phyloP scores from a whole-genome alignment of 2,797 vertebrate genomes.

The Meda fulgida region DNA sequence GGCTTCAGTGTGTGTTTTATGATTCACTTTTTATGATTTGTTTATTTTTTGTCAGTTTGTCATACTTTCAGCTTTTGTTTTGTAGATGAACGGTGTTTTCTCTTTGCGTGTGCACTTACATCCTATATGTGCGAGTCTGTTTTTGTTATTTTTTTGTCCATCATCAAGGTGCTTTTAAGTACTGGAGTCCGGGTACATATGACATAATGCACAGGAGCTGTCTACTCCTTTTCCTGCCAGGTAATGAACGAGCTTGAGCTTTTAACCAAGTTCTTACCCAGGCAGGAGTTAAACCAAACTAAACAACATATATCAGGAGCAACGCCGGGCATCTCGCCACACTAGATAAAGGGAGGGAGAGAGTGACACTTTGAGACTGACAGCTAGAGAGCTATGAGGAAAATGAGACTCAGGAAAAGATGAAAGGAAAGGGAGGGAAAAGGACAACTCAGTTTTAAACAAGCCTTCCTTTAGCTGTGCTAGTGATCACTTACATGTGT shows the following conservation, averaged over 20 bases:
- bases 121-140: constrained; percentile 44
- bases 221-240: constrained; percentile 58
- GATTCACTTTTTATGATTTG: neutral
- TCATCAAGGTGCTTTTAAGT: constrained; percentile 79
- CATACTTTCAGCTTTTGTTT: neutral
- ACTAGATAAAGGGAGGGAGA: constrained; percentile 36
- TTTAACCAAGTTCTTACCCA: constrained; percentile 74
- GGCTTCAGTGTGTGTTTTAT: constrained; percentile 21
- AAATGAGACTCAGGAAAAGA: neutral
- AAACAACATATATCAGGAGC: constrained; percentile 71
- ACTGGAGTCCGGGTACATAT: constrained; percentile 65
- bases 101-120: constrained; percentile 20
- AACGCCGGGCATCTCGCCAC: constrained; percentile 59
- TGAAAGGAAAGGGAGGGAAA: constrained; percentile 4
- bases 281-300: constrained; percentile 74
- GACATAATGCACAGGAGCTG: constrained; percentile 70
- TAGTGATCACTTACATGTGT: neutral
- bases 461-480: neutral
- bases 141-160: constrained; percentile 76
- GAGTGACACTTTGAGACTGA: constrained; percentile 13
- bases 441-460: neutral
- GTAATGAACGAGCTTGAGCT: constrained; percentile 72
- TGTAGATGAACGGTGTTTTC: neutral
- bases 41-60: constrained; percentile 4
- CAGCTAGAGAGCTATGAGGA: constrained; percentile 5